These are phyloP conservation scores for Zosterops lateralis DNA, from an alignment of 2,113 vertebrate species.

Conservation along the genomic window DNA sequence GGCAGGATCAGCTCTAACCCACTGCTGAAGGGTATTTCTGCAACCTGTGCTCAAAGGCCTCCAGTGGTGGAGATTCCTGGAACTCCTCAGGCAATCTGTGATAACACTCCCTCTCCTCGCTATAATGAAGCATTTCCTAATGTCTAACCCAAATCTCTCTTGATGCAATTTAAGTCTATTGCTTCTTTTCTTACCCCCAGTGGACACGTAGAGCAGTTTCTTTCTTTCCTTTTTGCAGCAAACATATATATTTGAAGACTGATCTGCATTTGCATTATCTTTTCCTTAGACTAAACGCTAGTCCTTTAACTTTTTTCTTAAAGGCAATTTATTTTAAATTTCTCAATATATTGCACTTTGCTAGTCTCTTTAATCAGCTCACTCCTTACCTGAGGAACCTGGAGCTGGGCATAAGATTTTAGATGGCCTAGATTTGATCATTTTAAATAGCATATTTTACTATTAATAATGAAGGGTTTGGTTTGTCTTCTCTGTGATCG, in stretches of 20 bases:
- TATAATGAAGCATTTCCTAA: background rate
- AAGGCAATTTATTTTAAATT: background rate
- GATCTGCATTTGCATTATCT: background rate
- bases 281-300: background rate
- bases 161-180: constrained; percentile 2
- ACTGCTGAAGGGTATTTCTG: background rate
- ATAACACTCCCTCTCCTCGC: background rate
- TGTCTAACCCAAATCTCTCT: background rate
- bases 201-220: background rate
- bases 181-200: background rate
- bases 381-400: background rate
- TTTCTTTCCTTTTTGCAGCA: background rate
- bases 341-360: background rate
- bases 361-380: background rate
- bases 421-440: background rate
- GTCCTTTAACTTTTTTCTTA: background rate
- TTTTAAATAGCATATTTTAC: background rate
- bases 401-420: background rate
- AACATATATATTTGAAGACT: background rate
- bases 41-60: background rate
- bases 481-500: background rate
- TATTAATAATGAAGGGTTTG: background rate
- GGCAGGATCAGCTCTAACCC: background rate
- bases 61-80: background rate
- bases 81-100: background rate